A percentile compares a stretch with the other conserved stretches of the same genome.
phyloP scores from a whole-genome alignment of 2,888 invertebrate species.

The Cryptocheilus praepositus region DNA sequence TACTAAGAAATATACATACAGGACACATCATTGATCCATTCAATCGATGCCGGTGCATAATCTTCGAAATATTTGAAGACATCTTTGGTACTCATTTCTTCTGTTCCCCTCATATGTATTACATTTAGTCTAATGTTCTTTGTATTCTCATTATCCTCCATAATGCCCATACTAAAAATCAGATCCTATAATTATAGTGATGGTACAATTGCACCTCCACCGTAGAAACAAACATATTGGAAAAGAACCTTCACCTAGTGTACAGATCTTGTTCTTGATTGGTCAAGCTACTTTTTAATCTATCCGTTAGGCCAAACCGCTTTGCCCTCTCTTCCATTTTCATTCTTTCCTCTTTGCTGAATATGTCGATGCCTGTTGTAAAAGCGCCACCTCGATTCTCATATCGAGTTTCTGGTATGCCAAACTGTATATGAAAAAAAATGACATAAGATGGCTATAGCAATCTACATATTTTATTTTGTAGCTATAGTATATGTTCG shows the following conservation, averaged over 20 bases:
- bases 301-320: conserved; percentile 77
- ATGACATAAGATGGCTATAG: no score
- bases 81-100: conserved; percentile 86
- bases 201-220: neutral
- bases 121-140: conserved; percentile 83
- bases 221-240: neutral
- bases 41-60: conserved; percentile 85
- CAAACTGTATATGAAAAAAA: conserved; percentile 14
- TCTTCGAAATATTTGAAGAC: conserved; percentile 87
- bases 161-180: conserved; percentile 77
- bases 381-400: conserved; percentile 73
- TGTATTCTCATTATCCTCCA: conserved; percentile 77
- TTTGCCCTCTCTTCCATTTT: conserved; percentile 78
- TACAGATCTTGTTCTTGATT: conserved; percentile 75
- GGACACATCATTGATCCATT: conserved; percentile 88
- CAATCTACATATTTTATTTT: no score
- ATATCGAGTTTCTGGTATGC: conserved; percentile 51
- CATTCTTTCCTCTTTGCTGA: conserved; percentile 75
- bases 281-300: conserved; percentile 69
- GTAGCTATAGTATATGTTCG: no score
- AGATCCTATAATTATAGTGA: neutral
- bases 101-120: conserved; percentile 85
- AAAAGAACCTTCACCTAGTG: conserved; percentile 67
- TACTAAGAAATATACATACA: conserved; percentile 77
- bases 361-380: conserved; percentile 76